Percentiles rank a stretch among this genome's conserved stretches.
Evolutionary conservation across 2,113 vertebrate species (phyloP).

Genomic region (Scomber japonicus): DNA sequence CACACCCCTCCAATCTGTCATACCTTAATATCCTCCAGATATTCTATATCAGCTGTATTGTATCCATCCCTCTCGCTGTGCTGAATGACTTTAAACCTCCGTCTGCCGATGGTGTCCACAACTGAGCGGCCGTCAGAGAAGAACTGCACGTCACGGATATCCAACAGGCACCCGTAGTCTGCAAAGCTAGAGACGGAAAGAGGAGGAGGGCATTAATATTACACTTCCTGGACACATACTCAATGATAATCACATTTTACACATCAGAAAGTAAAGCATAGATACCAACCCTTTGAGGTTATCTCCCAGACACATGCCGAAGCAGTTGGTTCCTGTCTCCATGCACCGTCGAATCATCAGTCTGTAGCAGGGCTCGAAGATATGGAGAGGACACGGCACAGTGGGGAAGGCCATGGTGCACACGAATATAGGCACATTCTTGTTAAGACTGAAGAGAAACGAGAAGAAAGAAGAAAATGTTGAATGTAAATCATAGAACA

Average conservation of each 20-base stretch:
- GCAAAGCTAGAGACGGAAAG: constrained; percentile 81
- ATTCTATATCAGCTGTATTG: constrained; percentile 94
- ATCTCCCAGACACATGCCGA: constrained; percentile 94
- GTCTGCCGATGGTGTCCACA: constrained; percentile 90
- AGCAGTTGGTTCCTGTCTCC: constrained; percentile 93
- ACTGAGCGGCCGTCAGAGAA: constrained; percentile 93
- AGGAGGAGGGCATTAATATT: background rate
- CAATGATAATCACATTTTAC: background rate
- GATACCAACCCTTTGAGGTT: constrained; percentile 85
- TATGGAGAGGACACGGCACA: constrained; percentile 92
- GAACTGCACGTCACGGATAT: constrained; percentile 91
- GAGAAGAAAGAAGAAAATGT: background rate
- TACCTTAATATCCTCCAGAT: constrained; percentile 92
- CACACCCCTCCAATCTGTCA: background rate
- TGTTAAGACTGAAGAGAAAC: constrained; percentile 87
- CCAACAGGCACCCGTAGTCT: constrained; percentile 92
- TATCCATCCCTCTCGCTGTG: constrained; percentile 92
- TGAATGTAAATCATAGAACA: background rate
- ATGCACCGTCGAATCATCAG: constrained; percentile 95
- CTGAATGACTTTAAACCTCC: constrained; percentile 90
- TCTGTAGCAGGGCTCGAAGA: constrained; percentile 93
- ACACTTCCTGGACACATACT: background rate
- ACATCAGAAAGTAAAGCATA: background rate
- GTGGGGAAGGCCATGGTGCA: constrained; percentile 97
- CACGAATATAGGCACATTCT: constrained; percentile 96